Evolutionary conservation across 2,113 vertebrate species (phyloP), one percentile per base, ranked within the genome.

Genomic region (Ceyx melanurus): DNA sequence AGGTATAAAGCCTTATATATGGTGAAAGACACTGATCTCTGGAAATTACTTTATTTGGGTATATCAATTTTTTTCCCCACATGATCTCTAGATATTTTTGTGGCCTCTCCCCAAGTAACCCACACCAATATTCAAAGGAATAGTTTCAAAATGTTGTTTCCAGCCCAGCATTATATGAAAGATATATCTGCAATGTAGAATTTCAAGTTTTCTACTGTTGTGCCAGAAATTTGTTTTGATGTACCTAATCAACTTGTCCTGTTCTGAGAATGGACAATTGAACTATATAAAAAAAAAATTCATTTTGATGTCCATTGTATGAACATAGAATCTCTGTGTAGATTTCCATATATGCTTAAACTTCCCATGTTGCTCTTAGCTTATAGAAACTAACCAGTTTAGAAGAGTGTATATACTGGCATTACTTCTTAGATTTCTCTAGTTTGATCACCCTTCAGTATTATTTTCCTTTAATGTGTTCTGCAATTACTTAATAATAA

Each of bases 391-490:
- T 53, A 66, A 28, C 1, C 7, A 5, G 4, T 70, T 76, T 54
- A n/a, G 15, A 53, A 21, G 25, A 46, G 11, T 25, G 3, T 70
- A 5, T 64, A 29, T 33, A 12, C 29, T 70, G 62, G 6, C 26
- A 21, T 58, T 87, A 43, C 48, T 65, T 79, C 23, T 83, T 50
- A 56, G 5, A 79, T 87, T 90, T 79, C 42, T 87, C 26, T 87
- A 68, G 23, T 79, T 31, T 73, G 14, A n/a, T 68, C 48, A 64
- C 22, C 43, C 5, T 62, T 86, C 11, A 50, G 5, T 81, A 48
- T 81, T 86, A 15, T 42, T 72, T 86, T 68, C 29, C 76, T 73
- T 54, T 46, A 45, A 23, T 35, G 3, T 67, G 15, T 84, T 71
- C 22, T 86, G 4, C 33, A 75, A 23, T 35, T 14, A 57, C 7